Evolutionary conservation across 1,140 invertebrate species (phyloP), one percentile per base, ranked within the genome.

Genomic region (Matsumurasca onukii): DNA sequence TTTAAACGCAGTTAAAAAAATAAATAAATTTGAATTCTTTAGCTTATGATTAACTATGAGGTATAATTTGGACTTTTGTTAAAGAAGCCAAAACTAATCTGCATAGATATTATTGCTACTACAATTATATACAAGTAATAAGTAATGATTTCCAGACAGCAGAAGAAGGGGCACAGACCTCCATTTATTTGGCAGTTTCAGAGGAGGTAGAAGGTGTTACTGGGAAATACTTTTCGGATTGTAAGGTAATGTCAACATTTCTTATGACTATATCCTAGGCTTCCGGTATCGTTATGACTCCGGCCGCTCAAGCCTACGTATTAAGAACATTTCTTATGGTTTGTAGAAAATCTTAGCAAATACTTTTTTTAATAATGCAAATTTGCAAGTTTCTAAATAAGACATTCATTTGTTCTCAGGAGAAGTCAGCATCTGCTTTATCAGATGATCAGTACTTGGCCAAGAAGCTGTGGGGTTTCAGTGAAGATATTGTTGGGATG

Each of bases 211-310:
- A 87, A 66, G 86, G 84, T 39, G 84, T 90, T 0, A 87, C 80
- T 20, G 95, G 94, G 59, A 90, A 91, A 81, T 96, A 95, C 79
- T 97, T 89, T 73, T 83, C 87, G 49, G 92, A 96, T 75, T 96
- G 93, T 78, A 84, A 83, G 65, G 87, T 90, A 76, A 83, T 9
- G 34, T 9, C 17, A 45, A 51, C 17, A 20, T 22, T 20, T 51
- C 3, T n/a, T n/a, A n/a, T n/a, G n/a, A n/a, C n/a, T n/a, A n/a
- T n/a, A n/a, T n/a, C n/a, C n/a, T n/a, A n/a, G n/a, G n/a, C n/a
- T n/a, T n/a, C n/a, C n/a, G n/a, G n/a, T n/a, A n/a, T n/a, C n/a
- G n/a, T n/a, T n/a, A n/a, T n/a, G n/a, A n/a, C n/a, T n/a, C n/a
- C n/a, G n/a, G n/a, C n/a, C n/a, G n/a, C n/a, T n/a, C n/a, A n/a